A percentile compares a stretch with the other conserved stretches of the same genome.
phyloP scores from a whole-genome alignment of 2,888 invertebrate species.

The Gastracanthus pulcherrimus region DNA sequence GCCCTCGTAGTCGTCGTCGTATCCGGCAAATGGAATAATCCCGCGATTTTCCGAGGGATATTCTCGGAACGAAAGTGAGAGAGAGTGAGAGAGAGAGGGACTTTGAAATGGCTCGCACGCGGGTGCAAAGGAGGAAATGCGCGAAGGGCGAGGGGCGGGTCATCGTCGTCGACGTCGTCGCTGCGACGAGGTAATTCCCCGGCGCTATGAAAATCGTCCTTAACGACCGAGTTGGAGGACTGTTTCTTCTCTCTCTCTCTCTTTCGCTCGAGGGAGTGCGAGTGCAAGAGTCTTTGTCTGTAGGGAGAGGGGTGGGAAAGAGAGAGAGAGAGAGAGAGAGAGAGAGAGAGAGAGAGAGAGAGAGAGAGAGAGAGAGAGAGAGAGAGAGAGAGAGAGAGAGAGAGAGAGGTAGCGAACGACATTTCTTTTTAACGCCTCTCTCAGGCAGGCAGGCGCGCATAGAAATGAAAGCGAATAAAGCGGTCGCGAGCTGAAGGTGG shows the following conservation, averaged over 20 bases:
- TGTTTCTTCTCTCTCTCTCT: constrained; percentile 35
- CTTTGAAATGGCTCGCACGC: not conserved
- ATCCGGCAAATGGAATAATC: constrained; percentile 58
- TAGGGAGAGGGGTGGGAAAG: no score
- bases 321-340: no score
- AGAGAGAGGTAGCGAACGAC: no score
- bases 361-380: no score
- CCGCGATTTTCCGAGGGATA: constrained; percentile 56
- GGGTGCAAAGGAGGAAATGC: constrained; percentile 1
- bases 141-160: constrained; percentile 25
- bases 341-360: no score
- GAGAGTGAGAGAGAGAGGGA: not conserved
- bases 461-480: constrained; percentile 53
- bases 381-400: no score
- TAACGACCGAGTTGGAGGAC: constrained; percentile 58
- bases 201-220: constrained; percentile 62
- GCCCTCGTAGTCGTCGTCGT: not conserved
- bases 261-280: not conserved
- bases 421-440: constrained; percentile 57
- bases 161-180: constrained; percentile 50
- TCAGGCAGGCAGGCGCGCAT: constrained; percentile 27
- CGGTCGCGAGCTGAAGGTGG: not conserved
- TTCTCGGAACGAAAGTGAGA: constrained; percentile 26
- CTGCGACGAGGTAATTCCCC: constrained; percentile 60
- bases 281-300: not conserved